Evolutionary conservation across 2,797 vertebrate species (phyloP), one percentile per base, ranked within the genome.

Genomic region (Taenioides sp.): DNA sequence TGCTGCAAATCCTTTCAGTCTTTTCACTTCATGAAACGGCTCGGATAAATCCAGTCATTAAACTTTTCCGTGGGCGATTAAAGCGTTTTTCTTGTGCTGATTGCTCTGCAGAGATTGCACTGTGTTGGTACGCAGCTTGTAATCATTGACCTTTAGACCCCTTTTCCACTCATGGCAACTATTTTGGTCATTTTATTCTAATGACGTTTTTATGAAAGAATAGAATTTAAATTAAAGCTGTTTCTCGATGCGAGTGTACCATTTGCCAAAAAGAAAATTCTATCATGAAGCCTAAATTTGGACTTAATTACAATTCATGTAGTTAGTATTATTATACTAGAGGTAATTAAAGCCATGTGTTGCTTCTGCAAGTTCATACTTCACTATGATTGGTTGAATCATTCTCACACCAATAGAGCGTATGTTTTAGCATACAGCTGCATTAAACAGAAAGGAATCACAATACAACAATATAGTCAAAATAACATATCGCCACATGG

Each of bases 41-140:
- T 67, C 59, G 64, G 68, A 72, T 64, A 77, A 78, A 64, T 67
- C 78, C 59, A 74, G 74, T 70, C 67, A 69, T 77, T 84, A 79
- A 75, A 72, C 72, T 75, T 86, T 75, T 83, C 63, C 82, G 77
- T 77, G 72, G 67, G 75, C 22, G 31, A 85, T 50, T 72, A 73
- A 80, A 78, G 7, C 60, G 54, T 57, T 70, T 74, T 77, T 75
- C 81, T 78, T 80, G 67, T 79, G 74, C 74, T 84, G 5, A 37
- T 63, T 70, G 58, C 57, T 58, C 43, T 59, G 66, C 54, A 31
- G 60, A 65, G 70, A 67, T 54, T 40, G 65, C 77, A 54, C 71
- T 65, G 65, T 23, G 18, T 62, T 68, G 55, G 62, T 11, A 16
- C 43, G 65, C 70, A 67, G 71, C 62, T 22, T n/a, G 61, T 40